These are phyloP conservation scores for Eugnorisma glareosa DNA, from an alignment of 2,888 invertebrate species.

Conservation along the genomic window DNA sequence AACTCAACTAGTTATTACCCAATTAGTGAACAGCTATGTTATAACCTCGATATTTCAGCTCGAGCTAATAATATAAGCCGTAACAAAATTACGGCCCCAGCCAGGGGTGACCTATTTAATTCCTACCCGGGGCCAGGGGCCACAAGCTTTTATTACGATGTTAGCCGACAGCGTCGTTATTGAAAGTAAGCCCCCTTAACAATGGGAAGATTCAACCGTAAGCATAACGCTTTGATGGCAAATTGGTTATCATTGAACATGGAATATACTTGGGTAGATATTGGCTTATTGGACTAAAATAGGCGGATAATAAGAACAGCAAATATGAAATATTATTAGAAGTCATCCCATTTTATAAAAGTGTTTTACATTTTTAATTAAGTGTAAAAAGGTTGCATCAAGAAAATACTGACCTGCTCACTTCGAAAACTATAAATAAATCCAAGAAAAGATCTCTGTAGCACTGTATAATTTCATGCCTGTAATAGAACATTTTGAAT, in stretches of 20 bases:
- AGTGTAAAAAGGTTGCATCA: background rate
- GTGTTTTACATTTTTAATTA: background rate
- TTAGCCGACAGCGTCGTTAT: conserved; percentile 35
- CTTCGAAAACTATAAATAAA: background rate
- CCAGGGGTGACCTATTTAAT: conserved; percentile 51
- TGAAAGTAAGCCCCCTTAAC: conserved; percentile 29
- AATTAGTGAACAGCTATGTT: conserved; percentile 8
- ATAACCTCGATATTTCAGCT: conserved; percentile 23
- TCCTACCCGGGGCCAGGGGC: conserved; percentile 17
- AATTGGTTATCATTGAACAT: conserved; percentile 31
- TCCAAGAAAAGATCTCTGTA: background rate
- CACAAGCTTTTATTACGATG: conserved; percentile 54
- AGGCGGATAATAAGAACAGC: background rate
- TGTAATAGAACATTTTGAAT: background rate
- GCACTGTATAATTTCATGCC: background rate
- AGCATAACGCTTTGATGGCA: conserved; percentile 26
- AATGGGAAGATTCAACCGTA: conserved; percentile 32
- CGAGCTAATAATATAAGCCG: conserved; percentile 37
- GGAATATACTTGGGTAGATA: conserved; percentile 3
- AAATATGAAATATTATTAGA: background rate
- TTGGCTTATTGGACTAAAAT: background rate
- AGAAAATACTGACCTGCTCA: background rate
- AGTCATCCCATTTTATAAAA: background rate
- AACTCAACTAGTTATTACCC: background rate
- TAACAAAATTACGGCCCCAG: conserved; percentile 35